Evolutionary conservation across 2,113 vertebrate species (phyloP).

Genomic region (Pluvialis apricaria): DNA sequence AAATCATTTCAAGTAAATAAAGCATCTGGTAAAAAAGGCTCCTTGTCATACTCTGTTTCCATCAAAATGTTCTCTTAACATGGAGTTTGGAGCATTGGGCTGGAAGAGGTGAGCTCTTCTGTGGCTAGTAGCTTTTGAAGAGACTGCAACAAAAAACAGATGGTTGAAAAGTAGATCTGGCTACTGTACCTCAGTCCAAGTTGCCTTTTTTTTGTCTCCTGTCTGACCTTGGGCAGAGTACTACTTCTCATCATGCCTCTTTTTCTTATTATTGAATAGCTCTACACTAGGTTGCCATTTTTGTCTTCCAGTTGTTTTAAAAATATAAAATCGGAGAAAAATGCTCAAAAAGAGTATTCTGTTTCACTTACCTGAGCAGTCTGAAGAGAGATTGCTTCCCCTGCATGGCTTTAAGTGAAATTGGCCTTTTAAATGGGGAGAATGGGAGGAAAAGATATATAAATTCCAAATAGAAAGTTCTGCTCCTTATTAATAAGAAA

Average conservation of each 20-base stretch:
- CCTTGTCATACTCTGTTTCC: conserved; percentile 15
- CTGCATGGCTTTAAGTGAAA: background rate
- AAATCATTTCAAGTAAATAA: conserved; percentile 35
- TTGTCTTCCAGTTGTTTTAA: background rate
- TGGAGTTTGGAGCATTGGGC: background rate
- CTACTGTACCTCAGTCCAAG: background rate
- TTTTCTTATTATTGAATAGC: background rate
- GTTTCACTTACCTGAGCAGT: background rate
- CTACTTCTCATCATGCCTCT: background rate
- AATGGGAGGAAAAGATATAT: background rate
- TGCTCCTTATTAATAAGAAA: conserved; percentile 50
- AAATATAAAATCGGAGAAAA: background rate
- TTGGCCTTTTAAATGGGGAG: background rate
- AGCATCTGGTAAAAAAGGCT: conserved; percentile 23
- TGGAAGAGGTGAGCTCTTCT: conserved; percentile 20
- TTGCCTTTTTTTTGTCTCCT: background rate
- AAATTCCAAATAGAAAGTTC: conserved; percentile 27
- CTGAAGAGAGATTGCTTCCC: background rate
- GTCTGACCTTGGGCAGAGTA: background rate
- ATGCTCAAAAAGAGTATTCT: background rate
- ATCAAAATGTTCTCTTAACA: background rate
- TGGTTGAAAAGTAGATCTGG: background rate
- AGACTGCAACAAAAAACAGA: background rate
- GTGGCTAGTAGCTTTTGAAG: background rate
- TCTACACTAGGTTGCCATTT: background rate